These are phyloP conservation scores for Venturia canescens DNA, from an alignment of 1,140 invertebrate species.

Conservation along the genomic window DNA sequence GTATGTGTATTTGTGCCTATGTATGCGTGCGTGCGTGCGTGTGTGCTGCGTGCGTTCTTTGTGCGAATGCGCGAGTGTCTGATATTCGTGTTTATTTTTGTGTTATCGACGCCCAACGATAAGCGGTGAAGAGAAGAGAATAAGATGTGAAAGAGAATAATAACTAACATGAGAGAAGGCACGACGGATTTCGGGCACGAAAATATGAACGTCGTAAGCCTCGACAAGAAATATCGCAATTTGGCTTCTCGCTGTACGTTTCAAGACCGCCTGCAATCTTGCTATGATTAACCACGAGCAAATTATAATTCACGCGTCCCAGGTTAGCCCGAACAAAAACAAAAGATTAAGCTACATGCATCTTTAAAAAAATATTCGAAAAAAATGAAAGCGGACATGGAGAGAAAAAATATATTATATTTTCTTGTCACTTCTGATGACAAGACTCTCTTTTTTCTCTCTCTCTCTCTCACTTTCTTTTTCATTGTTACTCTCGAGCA, in stretches of 20 bases:
- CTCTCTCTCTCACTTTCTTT: no score
- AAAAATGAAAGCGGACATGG: neutral
- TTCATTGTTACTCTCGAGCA: no score
- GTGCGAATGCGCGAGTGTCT: neutral
- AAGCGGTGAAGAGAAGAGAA: slow-evolving; percentile 50
- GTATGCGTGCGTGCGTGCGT: neutral
- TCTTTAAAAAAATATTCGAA: neutral
- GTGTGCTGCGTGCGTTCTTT: neutral
- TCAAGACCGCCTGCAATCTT: slow-evolving; percentile 62
- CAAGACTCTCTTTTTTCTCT: neutral
- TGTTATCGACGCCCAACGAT: slow-evolving; percentile 49
- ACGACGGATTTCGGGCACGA: neutral
- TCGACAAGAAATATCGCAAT: slow-evolving; percentile 58
- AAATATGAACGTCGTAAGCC: slow-evolving; percentile 59
- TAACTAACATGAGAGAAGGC: slow-evolving; percentile 25
- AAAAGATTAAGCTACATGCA: neutral
- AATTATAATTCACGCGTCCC: slow-evolving; percentile 65
- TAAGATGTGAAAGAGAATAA: slow-evolving; percentile 44
- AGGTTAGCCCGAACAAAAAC: slow-evolving; percentile 66
- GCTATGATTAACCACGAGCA: slow-evolving; percentile 57
- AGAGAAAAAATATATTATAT: no score
- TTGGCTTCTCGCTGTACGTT: slow-evolving; percentile 61
- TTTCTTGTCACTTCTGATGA: slow-evolving; percentile 7
- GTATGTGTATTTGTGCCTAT: neutral
- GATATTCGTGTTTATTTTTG: slow-evolving; percentile 3